Percentiles rank a stretch among this genome's conserved stretches.
phyloP scores from a whole-genome alignment of 2,888 invertebrate species.

The Elegia similella region DNA sequence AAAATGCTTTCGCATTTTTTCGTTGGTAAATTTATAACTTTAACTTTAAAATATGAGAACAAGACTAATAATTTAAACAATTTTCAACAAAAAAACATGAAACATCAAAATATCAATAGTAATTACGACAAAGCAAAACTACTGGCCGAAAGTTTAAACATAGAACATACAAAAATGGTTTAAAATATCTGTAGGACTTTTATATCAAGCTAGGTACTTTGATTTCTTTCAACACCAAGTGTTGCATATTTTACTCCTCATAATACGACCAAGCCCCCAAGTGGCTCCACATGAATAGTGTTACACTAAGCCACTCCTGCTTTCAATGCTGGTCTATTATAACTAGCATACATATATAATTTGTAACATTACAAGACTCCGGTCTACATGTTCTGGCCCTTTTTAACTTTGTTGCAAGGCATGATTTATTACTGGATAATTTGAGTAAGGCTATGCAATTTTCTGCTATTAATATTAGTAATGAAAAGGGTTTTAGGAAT shows the following conservation, averaged over 20 bases:
- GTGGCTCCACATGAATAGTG: slow-evolving; percentile 2
- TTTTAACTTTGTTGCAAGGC: slow-evolving; percentile 4
- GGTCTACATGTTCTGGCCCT: slow-evolving; percentile 3
- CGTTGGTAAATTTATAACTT: no score
- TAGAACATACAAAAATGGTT: no score
- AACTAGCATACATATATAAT: slow-evolving; percentile 15
- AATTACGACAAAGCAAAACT: no score
- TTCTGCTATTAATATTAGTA: slow-evolving; percentile 10
- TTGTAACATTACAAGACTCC: not conserved
- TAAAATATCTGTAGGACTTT: not conserved
- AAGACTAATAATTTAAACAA: no score
- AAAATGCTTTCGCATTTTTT: no score
- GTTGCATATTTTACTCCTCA: slow-evolving; percentile 2
- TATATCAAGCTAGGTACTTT: not conserved
- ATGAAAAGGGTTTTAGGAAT: not conserved
- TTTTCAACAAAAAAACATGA: no score
- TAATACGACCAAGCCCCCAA: not conserved
- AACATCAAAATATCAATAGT: no score
- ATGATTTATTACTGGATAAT: slow-evolving; percentile 17
- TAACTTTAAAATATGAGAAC: no score
- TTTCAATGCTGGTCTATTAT: slow-evolving; percentile 11
- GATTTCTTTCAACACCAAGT: not conserved
- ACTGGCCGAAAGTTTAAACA: no score
- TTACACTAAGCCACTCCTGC: slow-evolving; percentile 3
- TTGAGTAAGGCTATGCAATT: slow-evolving; percentile 11